phyloP scores from a whole-genome alignment of 2,797 vertebrate species.

The Valencia hispanica region DNA sequence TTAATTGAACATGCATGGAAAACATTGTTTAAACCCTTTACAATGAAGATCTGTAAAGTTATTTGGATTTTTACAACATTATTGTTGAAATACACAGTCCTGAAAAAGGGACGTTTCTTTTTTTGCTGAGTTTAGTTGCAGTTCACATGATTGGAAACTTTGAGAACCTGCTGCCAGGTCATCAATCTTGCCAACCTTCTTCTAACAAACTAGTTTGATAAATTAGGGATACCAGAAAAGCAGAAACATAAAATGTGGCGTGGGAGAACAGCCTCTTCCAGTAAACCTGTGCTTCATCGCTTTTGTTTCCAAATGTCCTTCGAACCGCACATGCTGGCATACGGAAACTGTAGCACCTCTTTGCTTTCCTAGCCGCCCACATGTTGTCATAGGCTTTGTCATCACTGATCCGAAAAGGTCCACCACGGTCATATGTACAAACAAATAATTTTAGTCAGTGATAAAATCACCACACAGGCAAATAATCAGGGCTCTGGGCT shows the following conservation, averaged over 20 bases:
- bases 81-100: no score
- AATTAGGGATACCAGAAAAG: neutral
- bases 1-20: no score
- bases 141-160: neutral
- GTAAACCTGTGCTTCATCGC: neutral
- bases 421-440: neutral
- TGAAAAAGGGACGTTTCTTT: no score
- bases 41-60: no score
- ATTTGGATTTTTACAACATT: no score
- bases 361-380: conserved; percentile 9
- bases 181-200: neutral
- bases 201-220: neutral
- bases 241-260: neutral
- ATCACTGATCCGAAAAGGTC: neutral
- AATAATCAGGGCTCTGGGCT: neutral
- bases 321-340: neutral
- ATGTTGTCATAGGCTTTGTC: neutral
- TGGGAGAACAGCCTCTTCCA: accelerated
- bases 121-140: no score
- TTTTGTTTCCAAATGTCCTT: neutral
- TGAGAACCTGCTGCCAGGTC: neutral
- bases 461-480: neutral
- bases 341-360: conserved; percentile 9
- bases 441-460: conserved; percentile 1
- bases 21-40: no score